Evolutionary conservation across 1,140 invertebrate genomes (phyloP).

Genomic region (Drosophila rhopaloa): DNA sequence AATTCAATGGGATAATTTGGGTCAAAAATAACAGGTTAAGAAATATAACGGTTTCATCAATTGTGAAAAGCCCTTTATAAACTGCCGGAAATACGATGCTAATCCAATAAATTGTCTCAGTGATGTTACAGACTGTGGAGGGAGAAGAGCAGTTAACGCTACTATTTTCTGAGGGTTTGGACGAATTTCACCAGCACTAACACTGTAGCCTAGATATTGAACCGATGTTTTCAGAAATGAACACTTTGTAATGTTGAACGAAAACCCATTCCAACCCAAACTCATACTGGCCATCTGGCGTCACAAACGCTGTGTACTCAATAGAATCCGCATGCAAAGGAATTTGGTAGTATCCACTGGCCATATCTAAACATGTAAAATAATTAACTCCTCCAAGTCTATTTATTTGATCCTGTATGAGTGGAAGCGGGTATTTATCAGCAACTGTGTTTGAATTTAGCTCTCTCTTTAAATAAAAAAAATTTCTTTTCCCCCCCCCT

Average conservation of each 20-base stretch:
- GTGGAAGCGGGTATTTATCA: too few species aligned
- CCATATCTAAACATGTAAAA: too few species aligned
- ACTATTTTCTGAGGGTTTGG: neutral
- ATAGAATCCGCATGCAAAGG: too few species aligned
- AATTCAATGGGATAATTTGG: neutral
- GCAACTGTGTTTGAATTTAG: too few species aligned
- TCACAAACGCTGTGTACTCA: too few species aligned
- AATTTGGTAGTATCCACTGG: too few species aligned
- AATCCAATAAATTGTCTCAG: conserved; percentile 4
- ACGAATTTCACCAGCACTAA: conserved; percentile 3
- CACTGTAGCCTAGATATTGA: neutral
- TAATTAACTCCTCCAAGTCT: too few species aligned
- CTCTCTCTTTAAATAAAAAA: too few species aligned
- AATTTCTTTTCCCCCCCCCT: too few species aligned
- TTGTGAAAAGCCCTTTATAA: neutral
- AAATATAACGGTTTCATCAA: conserved; percentile 9
- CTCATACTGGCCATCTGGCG: too few species aligned
- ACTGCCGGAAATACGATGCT: conserved; percentile 4
- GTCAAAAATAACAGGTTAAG: neutral
- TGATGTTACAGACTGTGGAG: neutral
- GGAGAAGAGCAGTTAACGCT: neutral
- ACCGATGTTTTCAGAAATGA: neutral
- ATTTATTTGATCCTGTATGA: too few species aligned
- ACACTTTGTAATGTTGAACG: neutral
- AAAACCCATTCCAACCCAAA: neutral